Evolutionary conservation across 1,140 invertebrate species (phyloP), one percentile per base, ranked within the genome.

Genomic region (Tetranychus cinnabarinus): DNA sequence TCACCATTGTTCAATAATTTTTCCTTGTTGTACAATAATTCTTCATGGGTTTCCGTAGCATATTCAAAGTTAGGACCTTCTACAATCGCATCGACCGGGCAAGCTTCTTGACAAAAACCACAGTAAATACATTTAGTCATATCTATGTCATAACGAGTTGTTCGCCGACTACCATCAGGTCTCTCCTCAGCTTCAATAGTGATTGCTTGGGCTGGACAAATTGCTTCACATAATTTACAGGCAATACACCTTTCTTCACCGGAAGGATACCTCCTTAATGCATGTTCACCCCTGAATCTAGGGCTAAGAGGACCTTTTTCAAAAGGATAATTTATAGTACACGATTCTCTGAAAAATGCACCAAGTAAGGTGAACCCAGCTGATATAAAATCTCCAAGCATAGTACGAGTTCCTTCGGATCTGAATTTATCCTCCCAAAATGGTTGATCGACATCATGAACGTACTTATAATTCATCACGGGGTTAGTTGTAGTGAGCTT

Each of bases 51-150:
- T 79, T 98, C 93, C 2, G 95, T 97, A 3, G 95, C 96, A 75
- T 89, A 99, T 75, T 99, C 96, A 76, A 99, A 98, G 73, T 99
- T 99, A 3, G 96, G 96, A 55, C 96, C 95, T 82, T 97, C 93
- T 13, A 98, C 93, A 69, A 97, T 97, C n/a, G 95, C 95, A 77
- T 98, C 95, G 13, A 98, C 95, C 56, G 95, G 95, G 74, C 95
- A 97, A 0, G 93, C 93, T 75, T 98, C 95, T 76, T 97, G 90
- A 74, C 95, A 98, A 71, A 98, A 96, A 36, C 95, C 95, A 75
- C 95, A 98, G 72, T 97, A 98, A 71, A 98, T 98, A 75, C 96
- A 99, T 74, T 99, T 99, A 5, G 93, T 96, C 96, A 99, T 98
- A 71, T 98, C 95, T 70, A 98, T 98, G 75, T 98, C 95, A 71